Percentiles rank a stretch among this genome's conserved stretches.
Conservation (phyloP, 2,888 invertebrate genomes). For the Hipparchia semele region DNA sequence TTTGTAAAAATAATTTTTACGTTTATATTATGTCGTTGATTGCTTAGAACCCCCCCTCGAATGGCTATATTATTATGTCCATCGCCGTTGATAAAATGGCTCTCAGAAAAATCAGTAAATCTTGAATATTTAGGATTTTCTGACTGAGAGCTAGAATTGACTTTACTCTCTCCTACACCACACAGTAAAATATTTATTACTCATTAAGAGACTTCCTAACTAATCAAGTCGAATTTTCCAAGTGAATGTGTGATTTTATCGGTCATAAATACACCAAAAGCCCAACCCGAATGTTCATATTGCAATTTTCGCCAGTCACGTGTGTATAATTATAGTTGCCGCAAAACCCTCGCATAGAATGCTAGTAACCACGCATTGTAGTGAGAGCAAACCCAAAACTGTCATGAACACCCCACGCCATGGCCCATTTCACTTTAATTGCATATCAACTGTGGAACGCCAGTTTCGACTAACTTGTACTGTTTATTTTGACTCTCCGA, state of each 20-base stretch:
- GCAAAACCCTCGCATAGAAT: slow-evolving; percentile 1
- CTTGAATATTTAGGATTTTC: too few species aligned
- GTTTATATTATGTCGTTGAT: too few species aligned
- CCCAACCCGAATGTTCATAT: background rate
- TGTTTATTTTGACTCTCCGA: background rate
- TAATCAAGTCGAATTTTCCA: background rate
- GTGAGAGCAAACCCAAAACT: slow-evolving; percentile 6
- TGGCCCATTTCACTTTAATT: slow-evolving; percentile 10
- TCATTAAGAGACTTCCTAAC: background rate
- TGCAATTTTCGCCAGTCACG: slow-evolving; percentile 16
- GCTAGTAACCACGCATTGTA: slow-evolving; percentile 5
- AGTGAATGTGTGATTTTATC: background rate
- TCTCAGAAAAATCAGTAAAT: too few species aligned
- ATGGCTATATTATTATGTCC: too few species aligned
- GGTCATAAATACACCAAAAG: background rate
- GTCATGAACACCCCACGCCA: slow-evolving; percentile 4
- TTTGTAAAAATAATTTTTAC: too few species aligned
- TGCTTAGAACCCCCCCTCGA: too few species aligned
- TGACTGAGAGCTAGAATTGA: background rate
- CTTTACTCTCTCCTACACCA: background rate
- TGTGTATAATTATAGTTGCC: slow-evolving; percentile 16
- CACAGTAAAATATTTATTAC: background rate
- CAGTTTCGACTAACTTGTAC: background rate
- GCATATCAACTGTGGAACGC: slow-evolving; percentile 3
- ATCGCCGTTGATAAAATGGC: too few species aligned